Conservation (phyloP, 2,113 vertebrate species). For the Calyptommatus sinebrachiatus region DNA sequence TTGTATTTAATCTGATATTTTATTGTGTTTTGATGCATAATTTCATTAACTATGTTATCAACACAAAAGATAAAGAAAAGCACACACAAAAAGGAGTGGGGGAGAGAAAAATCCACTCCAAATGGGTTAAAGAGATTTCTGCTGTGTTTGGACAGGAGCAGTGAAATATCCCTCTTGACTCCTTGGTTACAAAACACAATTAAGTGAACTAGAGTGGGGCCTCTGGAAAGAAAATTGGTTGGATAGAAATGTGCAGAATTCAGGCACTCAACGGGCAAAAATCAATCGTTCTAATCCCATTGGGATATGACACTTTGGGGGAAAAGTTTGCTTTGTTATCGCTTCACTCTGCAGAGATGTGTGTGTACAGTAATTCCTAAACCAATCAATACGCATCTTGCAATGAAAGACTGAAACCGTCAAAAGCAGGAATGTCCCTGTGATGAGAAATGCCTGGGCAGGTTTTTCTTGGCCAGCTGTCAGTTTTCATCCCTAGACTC, state of each 20-base stretch:
- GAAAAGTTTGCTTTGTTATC: constrained; percentile 63
- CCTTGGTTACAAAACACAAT: constrained; percentile 70
- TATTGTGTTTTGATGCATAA: constrained; percentile 44
- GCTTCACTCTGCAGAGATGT: constrained; percentile 28
- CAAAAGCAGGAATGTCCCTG: constrained; percentile 46
- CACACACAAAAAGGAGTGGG: no score
- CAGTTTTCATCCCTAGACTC: constrained; percentile 1
- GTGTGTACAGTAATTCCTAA: constrained; percentile 38
- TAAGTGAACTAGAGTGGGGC: constrained; percentile 64
- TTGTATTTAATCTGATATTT: constrained; percentile 47
- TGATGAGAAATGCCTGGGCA: constrained; percentile 46
- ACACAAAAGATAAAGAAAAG: constrained; percentile 27
- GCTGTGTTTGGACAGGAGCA: constrained; percentile 57
- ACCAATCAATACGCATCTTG: constrained; percentile 66
- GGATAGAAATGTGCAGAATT: constrained; percentile 69
- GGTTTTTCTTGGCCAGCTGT: constrained; percentile 37
- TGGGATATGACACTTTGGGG: constrained; percentile 49
- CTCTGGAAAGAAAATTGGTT: constrained; percentile 66
- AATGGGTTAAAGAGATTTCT: constrained; percentile 51
- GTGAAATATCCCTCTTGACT: constrained; percentile 66
- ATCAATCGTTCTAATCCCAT: constrained; percentile 64
- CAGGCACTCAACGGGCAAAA: constrained; percentile 59
- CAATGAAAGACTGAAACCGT: constrained; percentile 63
- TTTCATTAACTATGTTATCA: constrained; percentile 44
- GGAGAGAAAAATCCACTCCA: neutral